These are phyloP conservation scores for Girardinus metallicus DNA, from an alignment of 2,797 vertebrate species.

Conservation along the genomic window DNA sequence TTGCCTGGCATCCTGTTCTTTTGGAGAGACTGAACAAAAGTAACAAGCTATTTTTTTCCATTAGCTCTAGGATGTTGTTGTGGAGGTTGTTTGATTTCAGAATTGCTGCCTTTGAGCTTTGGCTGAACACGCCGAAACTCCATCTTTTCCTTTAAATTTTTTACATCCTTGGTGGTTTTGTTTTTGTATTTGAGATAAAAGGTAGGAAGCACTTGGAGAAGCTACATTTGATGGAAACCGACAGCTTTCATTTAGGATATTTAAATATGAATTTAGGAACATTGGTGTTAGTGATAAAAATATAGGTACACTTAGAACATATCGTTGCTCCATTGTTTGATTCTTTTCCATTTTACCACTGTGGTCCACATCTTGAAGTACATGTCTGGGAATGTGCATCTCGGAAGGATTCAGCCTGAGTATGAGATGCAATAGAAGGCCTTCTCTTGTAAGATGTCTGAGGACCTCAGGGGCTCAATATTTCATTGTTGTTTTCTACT, in stretches of 20 bases:
- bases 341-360: conserved; percentile 44
- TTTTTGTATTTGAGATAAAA: conserved; percentile 49
- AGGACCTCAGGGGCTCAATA: conserved; percentile 73
- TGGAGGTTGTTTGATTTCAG: conserved; percentile 68
- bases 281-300: neutral
- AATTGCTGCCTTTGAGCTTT: conserved; percentile 57
- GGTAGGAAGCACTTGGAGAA: conserved; percentile 10
- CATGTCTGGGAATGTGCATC: conserved; percentile 21
- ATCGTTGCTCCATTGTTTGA: conserved; percentile 28
- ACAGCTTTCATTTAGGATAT: neutral
- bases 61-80: conserved; percentile 70
- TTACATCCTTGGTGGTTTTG: conserved; percentile 54
- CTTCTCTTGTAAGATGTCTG: conserved; percentile 67
- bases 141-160: conserved; percentile 53
- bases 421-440: conserved; percentile 56
- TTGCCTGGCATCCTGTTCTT: conserved; percentile 65
- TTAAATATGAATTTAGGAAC: neutral
- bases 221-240: neutral
- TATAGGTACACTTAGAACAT: too few relatives aligned
- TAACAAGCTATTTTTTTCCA: conserved; percentile 76
- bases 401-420: conserved; percentile 43
- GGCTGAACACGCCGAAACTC: conserved; percentile 61
- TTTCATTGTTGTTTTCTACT: conserved; percentile 74
- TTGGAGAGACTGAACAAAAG: conserved; percentile 66
- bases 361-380: conserved; percentile 40